Evolutionary conservation across 2,888 invertebrate species (phyloP), one percentile per base, ranked within the genome.

Genomic region (Ariolimax columbianus): DNA sequence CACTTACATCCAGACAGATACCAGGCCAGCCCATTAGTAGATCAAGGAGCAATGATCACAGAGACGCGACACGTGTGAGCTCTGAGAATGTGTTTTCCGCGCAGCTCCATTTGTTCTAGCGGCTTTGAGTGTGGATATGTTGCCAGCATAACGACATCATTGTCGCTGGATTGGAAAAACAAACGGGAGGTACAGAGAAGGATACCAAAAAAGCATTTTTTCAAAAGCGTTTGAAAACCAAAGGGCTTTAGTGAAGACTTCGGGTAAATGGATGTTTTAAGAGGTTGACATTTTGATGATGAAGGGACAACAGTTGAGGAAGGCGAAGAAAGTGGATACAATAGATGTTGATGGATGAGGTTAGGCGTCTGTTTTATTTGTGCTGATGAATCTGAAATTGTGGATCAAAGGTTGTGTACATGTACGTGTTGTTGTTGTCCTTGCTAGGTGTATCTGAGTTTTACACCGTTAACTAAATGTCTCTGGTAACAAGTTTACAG

Each of bases 161-260:
- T 81, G 81, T 81, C 51, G 81, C 9, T 51, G 81, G 26, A 81
- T 81, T 36, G 81, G 55, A 72, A 81, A 81, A 81, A 81, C 81
- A 81, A 81, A 81, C 81, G n/a, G 36, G 72, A n/a, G 40, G 33
- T 30, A 43, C 51, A 47, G 70, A 55, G 26, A 7, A 17, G 38
- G 38, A 81, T 17, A 72, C 26, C 23, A 72, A 72, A 47, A 30
- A 47, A 33, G 33, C n/a, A n/a, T n/a, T n/a, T n/a, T n/a, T n/a
- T n/a, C n/a, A 11, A 38, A n/a, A n/a, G 23, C 23, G 38, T 1
- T 11, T 40, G 38, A 63, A 30, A 78, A 47, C n/a, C 43, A 26
- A n/a, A 14, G 33, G n/a, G 40, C 26, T 9, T 26, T 33, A 1
- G 11, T 17, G n/a, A n/a, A 36, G 38, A 23, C 2, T 26, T 17